Conservation (phyloP, 2,888 invertebrate species). For the Drosophila incognita region DNA sequence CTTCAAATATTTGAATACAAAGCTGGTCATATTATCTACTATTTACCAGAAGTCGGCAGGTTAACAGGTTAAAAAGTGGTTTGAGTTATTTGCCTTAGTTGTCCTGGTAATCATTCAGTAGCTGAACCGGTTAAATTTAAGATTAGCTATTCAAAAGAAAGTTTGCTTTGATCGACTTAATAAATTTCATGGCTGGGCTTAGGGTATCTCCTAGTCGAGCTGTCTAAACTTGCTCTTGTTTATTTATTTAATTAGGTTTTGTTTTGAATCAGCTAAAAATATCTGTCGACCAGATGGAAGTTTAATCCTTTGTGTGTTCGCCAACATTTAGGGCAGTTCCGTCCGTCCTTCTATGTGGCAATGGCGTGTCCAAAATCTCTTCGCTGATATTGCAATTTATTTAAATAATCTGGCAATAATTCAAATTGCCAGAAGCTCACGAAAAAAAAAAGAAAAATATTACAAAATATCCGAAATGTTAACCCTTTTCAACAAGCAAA, state of each 20-base stretch:
- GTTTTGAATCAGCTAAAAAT: neutral
- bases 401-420: conserved; percentile 75
- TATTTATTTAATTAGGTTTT: neutral
- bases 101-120: neutral
- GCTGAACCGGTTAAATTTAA: neutral
- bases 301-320: conserved; percentile 10
- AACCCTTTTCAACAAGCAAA: conserved; percentile 70
- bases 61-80: neutral
- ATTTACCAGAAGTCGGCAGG: neutral
- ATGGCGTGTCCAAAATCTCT: conserved; percentile 34
- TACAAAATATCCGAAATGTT: conserved; percentile 40
- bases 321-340: neutral
- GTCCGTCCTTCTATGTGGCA: neutral
- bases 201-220: neutral
- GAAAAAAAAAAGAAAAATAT: conserved; percentile 7
- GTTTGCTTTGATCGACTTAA: neutral
- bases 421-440: conserved; percentile 59
- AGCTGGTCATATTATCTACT: neutral
- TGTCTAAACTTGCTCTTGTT: neutral
- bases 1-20: neutral
- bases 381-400: conserved; percentile 59
- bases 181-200: neutral
- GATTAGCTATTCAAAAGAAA: neutral
- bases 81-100: neutral
- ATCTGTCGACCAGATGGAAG: neutral